Base-by-base conservation (phyloP, 2,797 vertebrate species). In the Poeciliopsis paucimaculata region DNA sequence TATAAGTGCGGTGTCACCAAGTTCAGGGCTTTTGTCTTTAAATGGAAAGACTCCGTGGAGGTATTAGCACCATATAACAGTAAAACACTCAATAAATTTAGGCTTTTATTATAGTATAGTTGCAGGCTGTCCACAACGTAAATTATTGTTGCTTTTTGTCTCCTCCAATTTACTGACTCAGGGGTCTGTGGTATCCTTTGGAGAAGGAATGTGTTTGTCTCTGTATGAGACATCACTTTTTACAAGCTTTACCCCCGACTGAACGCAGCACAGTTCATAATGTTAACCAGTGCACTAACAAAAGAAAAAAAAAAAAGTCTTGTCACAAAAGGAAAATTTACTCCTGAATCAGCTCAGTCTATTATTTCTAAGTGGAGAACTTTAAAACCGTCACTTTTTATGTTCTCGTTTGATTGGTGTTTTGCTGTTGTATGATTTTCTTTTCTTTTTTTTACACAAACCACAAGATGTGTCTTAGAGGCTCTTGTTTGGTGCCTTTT, bases 1-100 rank as follows among this genome's bases (percentile, higher is more conserved):
- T 79, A 75, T 36, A 28, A 13, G 9, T 16, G 36, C 2, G 39
- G 34, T 53, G 45, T 82, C 41, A 51, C 1, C 64, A 39, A 78
- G 79, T 81, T 89, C 64, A 80, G 76, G 62, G 26, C 41, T 80
- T 87, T 86, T 82, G 73, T 85, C 43, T 74, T 53, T 18, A 87
- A 88, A 87, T 79, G 23, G 64, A 68, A 64, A n/a, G 70, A 79
- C 16, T 49, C 72, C 72, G 46, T 70, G 43, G 55, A 82, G 70
- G 45, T 71, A 77, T 77, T 53, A 84, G 46, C 66, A 84, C 72
- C 82, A 74, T 53, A 79, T 76, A 71, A 76, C 53, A 72, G 34
- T 81, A 62, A 84, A 86, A 76, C 43, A 76, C 73, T 82, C 80
- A 80, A 80, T 90, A 84, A 82, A 84, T 86, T 72, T 73, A 55